These are phyloP conservation scores for Sphenodon punctatus DNA, from an alignment of 2,797 vertebrate genomes.

Conservation along the genomic window DNA sequence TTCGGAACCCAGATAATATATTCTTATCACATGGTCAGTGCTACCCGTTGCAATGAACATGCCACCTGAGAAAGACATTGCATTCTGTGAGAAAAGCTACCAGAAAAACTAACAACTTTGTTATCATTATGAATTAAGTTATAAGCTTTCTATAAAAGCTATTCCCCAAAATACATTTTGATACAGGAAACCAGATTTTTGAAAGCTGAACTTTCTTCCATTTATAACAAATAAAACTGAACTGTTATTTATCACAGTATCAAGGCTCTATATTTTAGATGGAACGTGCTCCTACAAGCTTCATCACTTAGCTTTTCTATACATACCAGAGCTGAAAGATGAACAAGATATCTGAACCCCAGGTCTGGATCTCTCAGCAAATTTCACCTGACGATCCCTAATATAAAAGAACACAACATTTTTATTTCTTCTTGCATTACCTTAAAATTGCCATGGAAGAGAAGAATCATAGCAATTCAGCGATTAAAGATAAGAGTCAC, in stretches of 20 bases:
- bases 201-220: too few relatives aligned
- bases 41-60: conserved; percentile 98
- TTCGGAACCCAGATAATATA: conserved; percentile 94
- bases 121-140: background rate
- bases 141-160: too few relatives aligned
- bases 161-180: too few relatives aligned
- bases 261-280: too few relatives aligned
- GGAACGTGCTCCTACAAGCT: too few relatives aligned
- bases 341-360: conserved; percentile 96
- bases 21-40: conserved; percentile 95
- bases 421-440: background rate
- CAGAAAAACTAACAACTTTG: background rate
- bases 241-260: background rate
- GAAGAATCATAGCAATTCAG: background rate
- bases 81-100: conserved; percentile 28
- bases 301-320: too few relatives aligned
- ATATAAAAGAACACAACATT: conserved; percentile 9
- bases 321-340: conserved; percentile 94
- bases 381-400: conserved; percentile 93
- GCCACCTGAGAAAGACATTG: conserved; percentile 81
- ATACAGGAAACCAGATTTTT: background rate
- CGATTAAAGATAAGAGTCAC: background rate
- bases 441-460: background rate
- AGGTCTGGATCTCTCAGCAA: conserved; percentile 94
- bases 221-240: background rate